phyloP scores from a whole-genome alignment of 1,140 invertebrate species.

The Samia ricini region DNA sequence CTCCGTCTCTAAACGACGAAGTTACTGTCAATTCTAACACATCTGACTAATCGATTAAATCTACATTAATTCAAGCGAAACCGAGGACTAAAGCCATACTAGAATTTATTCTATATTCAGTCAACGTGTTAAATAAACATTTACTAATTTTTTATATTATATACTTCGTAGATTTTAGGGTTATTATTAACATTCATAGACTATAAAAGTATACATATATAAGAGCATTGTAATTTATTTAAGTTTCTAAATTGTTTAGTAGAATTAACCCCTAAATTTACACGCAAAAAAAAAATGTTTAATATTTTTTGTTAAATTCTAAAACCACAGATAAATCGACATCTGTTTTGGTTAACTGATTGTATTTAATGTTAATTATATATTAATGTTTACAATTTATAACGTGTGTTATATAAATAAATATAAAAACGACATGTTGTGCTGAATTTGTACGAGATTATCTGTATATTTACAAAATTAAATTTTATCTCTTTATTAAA shows the following conservation, averaged over 20 bases:
- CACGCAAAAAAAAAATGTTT: neutral
- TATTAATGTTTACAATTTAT: conserved; percentile 14
- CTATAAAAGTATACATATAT: neutral
- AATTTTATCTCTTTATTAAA: conserved; percentile 76
- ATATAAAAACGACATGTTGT: conserved; percentile 41
- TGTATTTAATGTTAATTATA: conserved; percentile 26
- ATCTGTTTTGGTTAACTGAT: conserved; percentile 13
- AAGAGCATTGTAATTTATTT: neutral
- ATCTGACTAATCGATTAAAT: no score
- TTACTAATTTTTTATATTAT: neutral
- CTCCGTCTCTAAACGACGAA: no score
- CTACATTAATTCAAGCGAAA: no score
- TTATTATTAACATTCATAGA: neutral
- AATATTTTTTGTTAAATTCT: no score
- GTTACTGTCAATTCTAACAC: no score
- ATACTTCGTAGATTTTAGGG: no score
- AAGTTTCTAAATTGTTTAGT: neutral
- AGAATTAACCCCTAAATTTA: neutral
- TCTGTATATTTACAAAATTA: conserved; percentile 74
- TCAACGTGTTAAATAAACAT: neutral
- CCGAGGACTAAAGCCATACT: no score
- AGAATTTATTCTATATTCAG: neutral
- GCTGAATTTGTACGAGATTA: conserved; percentile 61
- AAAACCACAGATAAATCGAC: no score
- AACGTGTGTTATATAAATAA: conserved; percentile 45